phyloP scores from a whole-genome alignment of 2,797 vertebrate species.

The Mormyrops boulengeri region DNA sequence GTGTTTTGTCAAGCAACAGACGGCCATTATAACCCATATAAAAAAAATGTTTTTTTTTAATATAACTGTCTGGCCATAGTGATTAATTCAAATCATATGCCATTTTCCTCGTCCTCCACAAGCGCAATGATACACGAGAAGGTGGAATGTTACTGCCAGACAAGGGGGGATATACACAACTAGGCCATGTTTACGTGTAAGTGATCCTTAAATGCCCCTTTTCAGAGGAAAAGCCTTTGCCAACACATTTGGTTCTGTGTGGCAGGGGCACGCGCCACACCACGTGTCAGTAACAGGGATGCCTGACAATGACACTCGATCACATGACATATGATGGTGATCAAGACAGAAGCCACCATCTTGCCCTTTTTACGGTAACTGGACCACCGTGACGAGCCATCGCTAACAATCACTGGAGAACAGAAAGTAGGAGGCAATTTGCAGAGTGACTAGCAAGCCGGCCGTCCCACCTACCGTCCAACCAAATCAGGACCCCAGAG shows the following conservation, averaged over 20 bases:
- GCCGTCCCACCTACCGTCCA: neutral
- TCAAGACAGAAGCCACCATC: neutral
- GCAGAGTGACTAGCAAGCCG: neutral
- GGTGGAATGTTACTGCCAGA: slow-evolving; percentile 26
- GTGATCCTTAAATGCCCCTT: slow-evolving; percentile 28
- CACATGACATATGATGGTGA: neutral
- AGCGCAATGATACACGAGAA: slow-evolving; percentile 16
- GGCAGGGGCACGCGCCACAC: neutral
- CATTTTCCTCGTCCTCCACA: slow-evolving; percentile 45
- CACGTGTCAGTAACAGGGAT: neutral
- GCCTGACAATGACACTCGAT: neutral
- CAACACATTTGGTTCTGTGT: neutral
- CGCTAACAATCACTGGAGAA: neutral
- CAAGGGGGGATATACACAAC: slow-evolving; percentile 10
- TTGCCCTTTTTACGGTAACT: neutral
- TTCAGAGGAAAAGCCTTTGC: slow-evolving; percentile 10
- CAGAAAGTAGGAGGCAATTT: neutral
- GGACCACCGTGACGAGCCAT: neutral
- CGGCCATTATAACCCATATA: slow-evolving; percentile 60
- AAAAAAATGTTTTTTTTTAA: slow-evolving; percentile 70
- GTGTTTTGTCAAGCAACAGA: slow-evolving; percentile 65
- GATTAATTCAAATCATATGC: slow-evolving; percentile 71
- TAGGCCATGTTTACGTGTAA: slow-evolving; percentile 26
- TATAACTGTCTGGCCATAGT: slow-evolving; percentile 71
- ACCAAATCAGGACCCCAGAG: neutral